Base-by-base conservation (phyloP, 2,797 vertebrate genomes). In the Enteromius fasciolatus region DNA sequence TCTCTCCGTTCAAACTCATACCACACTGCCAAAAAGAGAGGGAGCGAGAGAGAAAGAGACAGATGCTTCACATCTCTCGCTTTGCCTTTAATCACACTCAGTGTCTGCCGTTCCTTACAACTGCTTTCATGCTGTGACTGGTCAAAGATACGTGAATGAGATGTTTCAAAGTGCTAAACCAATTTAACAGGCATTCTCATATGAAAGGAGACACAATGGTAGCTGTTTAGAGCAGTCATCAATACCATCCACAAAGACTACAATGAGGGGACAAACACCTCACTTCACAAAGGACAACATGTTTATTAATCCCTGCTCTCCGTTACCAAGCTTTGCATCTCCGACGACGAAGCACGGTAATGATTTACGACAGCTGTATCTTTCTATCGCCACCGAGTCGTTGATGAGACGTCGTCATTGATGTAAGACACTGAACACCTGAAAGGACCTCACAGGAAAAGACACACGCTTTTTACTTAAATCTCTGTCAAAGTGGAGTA, bases 41-140 rank as follows among this genome's bases (percentile, higher is more conserved):
- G 67, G 23, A 78, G 68, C 69, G 48, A 44, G 54, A 78, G 41
- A 69, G 57, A 61, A 25, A 74, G 64, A 68, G 83, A 80, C 70
- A 75, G 83, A 85, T 80, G 68, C 78, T 84, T 86, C 78, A 76
- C 75, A 78, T 86, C 81, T 86, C 78, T 85, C 12, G 10, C 69
- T 82, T 79, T 67, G 59, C 83, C 85, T 88, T 86, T 88, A 86
- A 88, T 88, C 85, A 86, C 69, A 69, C 59, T 70, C 70, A 78
- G 76, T 73, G 78, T 82, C 81, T 84, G 81, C 81, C 20, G 20
- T 66, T 86, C 73, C 74, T 44, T 77, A 36, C 81, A 84, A 44
- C 81, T 79, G 80, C 52, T 73, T 83, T 64, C 83, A 81, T 78
- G 77, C 85, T 86, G 81, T 68, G 85, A 81, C 78, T 78, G 76